Percentiles rank a stretch among this genome's conserved stretches.
phyloP scores from a whole-genome alignment of 2,888 invertebrate genomes.

The Merodon equestris region DNA sequence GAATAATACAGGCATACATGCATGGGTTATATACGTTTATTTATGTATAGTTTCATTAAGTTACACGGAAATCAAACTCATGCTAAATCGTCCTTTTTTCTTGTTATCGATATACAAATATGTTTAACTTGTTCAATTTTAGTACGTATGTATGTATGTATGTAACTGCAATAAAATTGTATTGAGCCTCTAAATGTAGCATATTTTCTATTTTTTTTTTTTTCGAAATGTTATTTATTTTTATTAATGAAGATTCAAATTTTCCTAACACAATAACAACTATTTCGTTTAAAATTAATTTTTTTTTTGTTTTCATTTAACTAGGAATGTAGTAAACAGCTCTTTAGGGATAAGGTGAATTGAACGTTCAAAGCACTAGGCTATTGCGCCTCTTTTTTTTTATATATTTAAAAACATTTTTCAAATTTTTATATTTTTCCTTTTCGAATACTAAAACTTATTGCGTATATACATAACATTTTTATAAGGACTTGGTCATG shows the following conservation, averaged over 20 bases:
- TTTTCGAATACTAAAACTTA: too few relatives aligned
- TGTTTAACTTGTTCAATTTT: too few relatives aligned
- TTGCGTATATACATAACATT: too few relatives aligned
- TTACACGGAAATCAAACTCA: slow-evolving; percentile 51
- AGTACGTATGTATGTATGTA: slow-evolving; percentile 20
- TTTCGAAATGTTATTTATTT: slow-evolving; percentile 4
- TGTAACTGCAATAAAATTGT: slow-evolving; percentile 47
- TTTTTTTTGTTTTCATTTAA: too few relatives aligned
- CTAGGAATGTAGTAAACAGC: too few relatives aligned
- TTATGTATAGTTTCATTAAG: slow-evolving; percentile 24
- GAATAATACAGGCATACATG: slow-evolving; percentile 54
- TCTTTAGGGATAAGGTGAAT: too few relatives aligned
- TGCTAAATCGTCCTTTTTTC: slow-evolving; percentile 23
- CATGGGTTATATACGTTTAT: slow-evolving; percentile 41
- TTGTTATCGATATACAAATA: slow-evolving; percentile 36
- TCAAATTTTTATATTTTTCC: too few relatives aligned
- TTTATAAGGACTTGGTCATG: too few relatives aligned
- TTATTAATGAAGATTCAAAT: neutral
- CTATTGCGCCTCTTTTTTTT: too few relatives aligned
- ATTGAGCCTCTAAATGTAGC: slow-evolving; percentile 9
- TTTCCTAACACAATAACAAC: slow-evolving; percentile 1
- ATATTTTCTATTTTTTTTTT: slow-evolving; percentile 9
- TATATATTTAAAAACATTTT: too few relatives aligned
- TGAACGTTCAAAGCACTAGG: too few relatives aligned
- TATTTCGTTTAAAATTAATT: slow-evolving; percentile 3